Percentiles rank a stretch among this genome's conserved stretches.
phyloP scores from a whole-genome alignment of 2,888 invertebrate species.

The Ormyrus thymus region DNA sequence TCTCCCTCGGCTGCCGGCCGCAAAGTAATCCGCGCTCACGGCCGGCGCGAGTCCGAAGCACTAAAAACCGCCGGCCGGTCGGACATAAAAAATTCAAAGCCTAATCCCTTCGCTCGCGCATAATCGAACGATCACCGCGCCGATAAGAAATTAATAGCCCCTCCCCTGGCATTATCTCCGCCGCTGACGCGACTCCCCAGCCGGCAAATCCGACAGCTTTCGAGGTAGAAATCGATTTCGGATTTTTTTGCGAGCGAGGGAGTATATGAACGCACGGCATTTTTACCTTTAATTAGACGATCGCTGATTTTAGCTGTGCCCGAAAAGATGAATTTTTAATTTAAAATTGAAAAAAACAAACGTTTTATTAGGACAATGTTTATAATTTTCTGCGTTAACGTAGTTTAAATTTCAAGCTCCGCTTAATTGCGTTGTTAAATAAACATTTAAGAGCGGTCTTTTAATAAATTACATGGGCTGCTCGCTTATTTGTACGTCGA shows the following conservation, averaged over 20 bases:
- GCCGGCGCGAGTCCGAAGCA: conserved; percentile 1
- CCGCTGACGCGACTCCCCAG: neutral
- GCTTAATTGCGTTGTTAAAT: too few relatives aligned
- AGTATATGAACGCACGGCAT: neutral
- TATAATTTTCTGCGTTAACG: too few relatives aligned
- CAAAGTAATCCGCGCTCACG: conserved; percentile 12
- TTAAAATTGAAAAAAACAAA: neutral
- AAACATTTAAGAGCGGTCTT: too few relatives aligned
- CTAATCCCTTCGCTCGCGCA: conserved; percentile 18
- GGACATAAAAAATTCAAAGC: conserved; percentile 28
- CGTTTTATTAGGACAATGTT: too few relatives aligned
- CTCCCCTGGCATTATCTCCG: conserved; percentile 16
- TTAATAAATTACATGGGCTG: too few relatives aligned
- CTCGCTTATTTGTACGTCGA: too few relatives aligned
- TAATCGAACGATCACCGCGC: conserved; percentile 25
- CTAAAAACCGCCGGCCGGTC: neutral
- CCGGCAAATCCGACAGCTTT: conserved; percentile 1
- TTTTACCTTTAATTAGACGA: neutral
- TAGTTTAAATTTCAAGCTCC: too few relatives aligned
- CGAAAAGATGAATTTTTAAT: neutral
- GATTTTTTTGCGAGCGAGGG: too few relatives aligned
- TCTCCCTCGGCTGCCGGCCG: neutral
- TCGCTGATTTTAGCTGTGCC: neutral
- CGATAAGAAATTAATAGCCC: conserved; percentile 45
- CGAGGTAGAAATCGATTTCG: neutral